phyloP scores from a whole-genome alignment of 2,888 invertebrate species.

The Dendrolimus houi region DNA sequence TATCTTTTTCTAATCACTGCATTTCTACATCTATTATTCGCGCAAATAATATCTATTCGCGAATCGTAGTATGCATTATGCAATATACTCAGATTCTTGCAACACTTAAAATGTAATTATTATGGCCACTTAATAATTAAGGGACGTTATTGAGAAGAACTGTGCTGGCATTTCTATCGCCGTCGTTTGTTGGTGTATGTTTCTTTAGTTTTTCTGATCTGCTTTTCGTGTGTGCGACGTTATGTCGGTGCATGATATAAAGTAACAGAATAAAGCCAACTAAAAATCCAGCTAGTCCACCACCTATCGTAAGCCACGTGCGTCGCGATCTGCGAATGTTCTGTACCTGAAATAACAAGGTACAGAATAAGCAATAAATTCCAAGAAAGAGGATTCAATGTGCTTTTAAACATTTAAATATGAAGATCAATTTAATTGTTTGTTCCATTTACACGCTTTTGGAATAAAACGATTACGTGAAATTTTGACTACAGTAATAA shows the following conservation, averaged over 20 bases:
- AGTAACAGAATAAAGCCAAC: constrained; percentile 61
- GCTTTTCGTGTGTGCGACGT: constrained; percentile 58
- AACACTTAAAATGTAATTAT: too few relatives aligned
- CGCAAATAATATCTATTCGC: too few relatives aligned
- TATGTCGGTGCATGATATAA: constrained; percentile 65
- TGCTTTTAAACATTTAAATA: background rate
- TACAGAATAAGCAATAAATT: too few relatives aligned
- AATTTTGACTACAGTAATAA: too few relatives aligned
- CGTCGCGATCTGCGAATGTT: constrained; percentile 39
- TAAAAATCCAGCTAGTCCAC: constrained; percentile 61
- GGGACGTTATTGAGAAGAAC: constrained; percentile 37
- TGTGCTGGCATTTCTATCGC: constrained; percentile 42
- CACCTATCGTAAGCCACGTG: constrained; percentile 64
- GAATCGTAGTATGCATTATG: too few relatives aligned
- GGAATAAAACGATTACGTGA: too few relatives aligned
- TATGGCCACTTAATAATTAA: background rate
- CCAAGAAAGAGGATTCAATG: too few relatives aligned
- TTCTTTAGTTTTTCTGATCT: constrained; percentile 42
- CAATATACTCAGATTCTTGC: too few relatives aligned
- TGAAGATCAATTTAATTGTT: background rate
- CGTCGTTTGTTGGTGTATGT: constrained; percentile 25
- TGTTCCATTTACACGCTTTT: too few relatives aligned
- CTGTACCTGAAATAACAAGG: constrained; percentile 33
- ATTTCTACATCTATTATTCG: too few relatives aligned
- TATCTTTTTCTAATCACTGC: too few relatives aligned